phyloP scores from a whole-genome alignment of 2,113 vertebrate genomes.

The Apteryx mantelli region DNA sequence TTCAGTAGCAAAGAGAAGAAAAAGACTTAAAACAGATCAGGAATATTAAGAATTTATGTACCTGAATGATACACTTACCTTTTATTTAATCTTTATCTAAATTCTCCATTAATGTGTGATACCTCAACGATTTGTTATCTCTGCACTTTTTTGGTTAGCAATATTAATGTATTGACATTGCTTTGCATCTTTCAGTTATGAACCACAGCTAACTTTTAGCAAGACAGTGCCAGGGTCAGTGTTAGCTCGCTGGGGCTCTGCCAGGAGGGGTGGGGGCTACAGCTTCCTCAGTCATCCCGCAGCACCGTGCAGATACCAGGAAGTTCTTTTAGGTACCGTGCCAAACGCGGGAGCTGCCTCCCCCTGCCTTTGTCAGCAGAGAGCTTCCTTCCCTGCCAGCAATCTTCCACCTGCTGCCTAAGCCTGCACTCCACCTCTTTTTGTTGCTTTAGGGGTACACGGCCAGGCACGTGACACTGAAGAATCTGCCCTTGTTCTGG shows the following conservation, averaged over 20 bases:
- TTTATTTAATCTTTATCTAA: neutral
- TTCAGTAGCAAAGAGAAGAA: neutral
- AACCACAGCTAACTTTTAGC: neutral
- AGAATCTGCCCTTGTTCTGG: neutral
- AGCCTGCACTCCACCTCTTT: neutral
- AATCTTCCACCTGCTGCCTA: neutral
- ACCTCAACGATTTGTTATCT: neutral
- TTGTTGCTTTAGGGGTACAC: accelerated
- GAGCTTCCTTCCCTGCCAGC: neutral
- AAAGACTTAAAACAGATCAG: neutral
- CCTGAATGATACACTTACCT: neutral
- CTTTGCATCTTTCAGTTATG: neutral
- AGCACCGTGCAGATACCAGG: neutral
- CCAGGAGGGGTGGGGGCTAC: neutral
- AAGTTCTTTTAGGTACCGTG: neutral
- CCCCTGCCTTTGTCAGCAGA: neutral
- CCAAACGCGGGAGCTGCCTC: neutral
- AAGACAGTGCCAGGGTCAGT: neutral
- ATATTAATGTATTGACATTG: accelerated
- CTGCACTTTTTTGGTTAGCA: neutral
- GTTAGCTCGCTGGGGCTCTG: neutral
- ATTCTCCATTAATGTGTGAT: neutral
- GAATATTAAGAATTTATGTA: neutral
- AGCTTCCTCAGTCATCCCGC: neutral
- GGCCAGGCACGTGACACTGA: neutral